phyloP scores from a whole-genome alignment of 2,797 vertebrate species.

The Poeciliopsis presidionis region DNA sequence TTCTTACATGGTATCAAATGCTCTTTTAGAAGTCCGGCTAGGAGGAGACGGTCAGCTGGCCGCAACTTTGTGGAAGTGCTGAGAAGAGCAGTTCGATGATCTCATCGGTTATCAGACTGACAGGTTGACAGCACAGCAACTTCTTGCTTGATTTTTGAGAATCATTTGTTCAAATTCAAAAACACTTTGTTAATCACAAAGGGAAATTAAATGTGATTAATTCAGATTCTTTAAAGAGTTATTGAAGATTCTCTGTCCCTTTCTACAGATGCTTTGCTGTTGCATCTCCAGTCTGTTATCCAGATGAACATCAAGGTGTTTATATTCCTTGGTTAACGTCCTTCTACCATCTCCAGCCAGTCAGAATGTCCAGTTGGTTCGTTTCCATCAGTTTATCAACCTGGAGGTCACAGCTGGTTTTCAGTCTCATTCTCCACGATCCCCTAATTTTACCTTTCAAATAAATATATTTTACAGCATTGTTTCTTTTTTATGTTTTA shows the following conservation, averaged over 20 bases:
- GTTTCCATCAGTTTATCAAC: not conserved
- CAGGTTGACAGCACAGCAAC: not conserved
- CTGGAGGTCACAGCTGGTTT: not conserved
- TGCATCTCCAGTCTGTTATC: too few relatives aligned
- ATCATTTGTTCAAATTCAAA: not conserved
- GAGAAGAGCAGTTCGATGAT: slow-evolving; percentile 47
- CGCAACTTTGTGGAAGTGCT: slow-evolving; percentile 44
- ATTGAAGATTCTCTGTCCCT: too few relatives aligned
- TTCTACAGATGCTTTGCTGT: too few relatives aligned
- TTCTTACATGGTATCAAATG: slow-evolving; percentile 76
- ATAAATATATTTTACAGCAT: not conserved
- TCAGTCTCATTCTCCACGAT: not conserved
- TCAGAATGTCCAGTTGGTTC: not conserved
- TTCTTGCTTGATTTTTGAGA: not conserved
- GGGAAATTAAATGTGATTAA: too few relatives aligned
- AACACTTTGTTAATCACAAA: too few relatives aligned
- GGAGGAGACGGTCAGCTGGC: slow-evolving; percentile 52
- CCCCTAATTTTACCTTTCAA: not conserved
- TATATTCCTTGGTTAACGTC: not conserved
- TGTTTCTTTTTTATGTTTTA: not conserved
- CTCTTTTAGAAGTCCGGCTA: slow-evolving; percentile 55
- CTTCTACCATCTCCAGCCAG: not conserved
- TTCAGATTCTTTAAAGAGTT: too few relatives aligned
- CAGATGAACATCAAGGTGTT: too few relatives aligned
- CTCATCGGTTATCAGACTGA: slow-evolving; percentile 39